phyloP scores from a whole-genome alignment of 1,140 invertebrate species.

The Pseudoatta argentina region DNA sequence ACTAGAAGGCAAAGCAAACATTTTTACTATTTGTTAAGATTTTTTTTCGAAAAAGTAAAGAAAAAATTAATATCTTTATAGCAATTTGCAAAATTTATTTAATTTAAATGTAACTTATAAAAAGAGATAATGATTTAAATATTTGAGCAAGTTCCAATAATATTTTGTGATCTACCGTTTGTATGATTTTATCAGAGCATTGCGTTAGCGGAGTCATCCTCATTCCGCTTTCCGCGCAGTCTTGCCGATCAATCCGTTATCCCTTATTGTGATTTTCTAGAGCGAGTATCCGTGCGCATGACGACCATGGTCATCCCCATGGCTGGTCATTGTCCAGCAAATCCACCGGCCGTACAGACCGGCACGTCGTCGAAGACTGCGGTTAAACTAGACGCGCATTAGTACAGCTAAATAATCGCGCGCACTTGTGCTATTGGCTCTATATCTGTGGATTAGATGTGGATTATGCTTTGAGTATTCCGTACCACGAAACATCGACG shows the following conservation, averaged over 20 bases:
- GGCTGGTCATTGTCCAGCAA: conserved; percentile 72
- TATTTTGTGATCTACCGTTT: neutral
- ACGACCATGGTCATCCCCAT: conserved; percentile 66
- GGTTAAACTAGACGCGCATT: conserved; percentile 57
- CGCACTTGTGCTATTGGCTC: conserved; percentile 32
- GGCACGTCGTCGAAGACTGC: conserved; percentile 67
- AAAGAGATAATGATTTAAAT: neutral
- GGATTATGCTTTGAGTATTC: conserved; percentile 48
- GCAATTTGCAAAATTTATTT: conserved; percentile 16
- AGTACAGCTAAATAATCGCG: conserved; percentile 47
- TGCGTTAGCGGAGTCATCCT: neutral
- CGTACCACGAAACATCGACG: neutral
- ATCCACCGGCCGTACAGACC: conserved; percentile 63
- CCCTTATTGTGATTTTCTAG: conserved; percentile 69
- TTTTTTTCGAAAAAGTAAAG: neutral
- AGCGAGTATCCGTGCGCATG: conserved; percentile 67
- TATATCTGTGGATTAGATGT: conserved; percentile 41
- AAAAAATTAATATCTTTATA: conserved; percentile 1
- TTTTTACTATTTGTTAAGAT: conserved; percentile 7
- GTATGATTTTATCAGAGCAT: neutral
- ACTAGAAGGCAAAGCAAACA: neutral
- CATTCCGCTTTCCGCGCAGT: conserved; percentile 7
- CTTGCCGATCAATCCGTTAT: conserved; percentile 59
- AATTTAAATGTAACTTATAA: neutral
- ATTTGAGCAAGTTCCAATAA: neutral